Conservation (phyloP, 2,797 vertebrate species). For the Spheniscus humboldti region DNA sequence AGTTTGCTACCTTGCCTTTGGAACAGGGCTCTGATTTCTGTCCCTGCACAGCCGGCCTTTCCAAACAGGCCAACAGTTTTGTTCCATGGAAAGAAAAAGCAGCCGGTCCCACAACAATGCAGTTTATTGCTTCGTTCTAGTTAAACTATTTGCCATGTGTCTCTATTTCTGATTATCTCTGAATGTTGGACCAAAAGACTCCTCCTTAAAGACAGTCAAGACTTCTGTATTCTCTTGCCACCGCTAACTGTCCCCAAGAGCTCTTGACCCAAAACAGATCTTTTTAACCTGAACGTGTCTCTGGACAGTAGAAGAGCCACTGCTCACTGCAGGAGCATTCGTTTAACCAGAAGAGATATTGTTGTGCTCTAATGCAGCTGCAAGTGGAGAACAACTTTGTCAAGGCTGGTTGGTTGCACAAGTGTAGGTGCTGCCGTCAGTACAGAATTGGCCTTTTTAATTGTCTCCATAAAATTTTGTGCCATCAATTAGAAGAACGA, state of each 20-base stretch:
- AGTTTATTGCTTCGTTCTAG: not conserved
- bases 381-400: not conserved
- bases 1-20: conserved; percentile 38
- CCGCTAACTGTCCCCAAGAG: not conserved
- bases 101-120: conserved; percentile 28
- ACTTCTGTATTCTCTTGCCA: not conserved
- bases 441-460: not conserved
- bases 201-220: not conserved
- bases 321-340: not conserved
- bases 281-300: not conserved
- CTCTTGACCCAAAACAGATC: not conserved
- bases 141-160: conserved; percentile 30
- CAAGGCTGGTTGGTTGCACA: not conserved
- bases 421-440: not conserved
- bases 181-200: not conserved
- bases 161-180: conserved; percentile 25
- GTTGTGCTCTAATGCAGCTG: not conserved
- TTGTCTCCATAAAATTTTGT: not conserved
- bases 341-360: not conserved
- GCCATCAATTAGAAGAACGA: not conserved
- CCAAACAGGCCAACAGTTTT: conserved; percentile 4
- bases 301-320: not conserved
- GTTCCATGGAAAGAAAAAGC: conserved; percentile 51
- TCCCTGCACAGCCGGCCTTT: not conserved
- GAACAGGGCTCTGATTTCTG: not conserved